phyloP scores from a whole-genome alignment of 2,888 invertebrate genomes.

The Eristalinus sepulchralis region DNA sequence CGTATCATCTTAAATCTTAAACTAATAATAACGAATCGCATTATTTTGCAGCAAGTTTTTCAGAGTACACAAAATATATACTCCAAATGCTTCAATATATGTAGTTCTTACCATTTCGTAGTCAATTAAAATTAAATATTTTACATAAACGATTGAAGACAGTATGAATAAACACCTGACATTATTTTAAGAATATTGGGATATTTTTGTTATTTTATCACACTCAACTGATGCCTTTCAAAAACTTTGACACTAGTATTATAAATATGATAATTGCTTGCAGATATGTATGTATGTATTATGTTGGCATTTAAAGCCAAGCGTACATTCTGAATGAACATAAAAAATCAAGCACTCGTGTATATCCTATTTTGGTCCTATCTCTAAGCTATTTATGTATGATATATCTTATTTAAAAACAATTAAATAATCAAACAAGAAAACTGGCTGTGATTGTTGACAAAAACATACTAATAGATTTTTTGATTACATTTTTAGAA shows the following conservation, averaged over 20 bases:
- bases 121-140: too few relatives aligned
- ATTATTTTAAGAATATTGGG: not conserved
- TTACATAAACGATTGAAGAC: not conserved
- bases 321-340: constrained; percentile 11
- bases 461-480: constrained; percentile 47
- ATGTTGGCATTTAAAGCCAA: constrained; percentile 13
- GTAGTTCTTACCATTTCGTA: too few relatives aligned
- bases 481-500: constrained; percentile 51
- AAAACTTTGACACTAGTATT: not conserved
- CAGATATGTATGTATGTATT: constrained; percentile 1
- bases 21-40: too few relatives aligned
- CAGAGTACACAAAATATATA: too few relatives aligned
- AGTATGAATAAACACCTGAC: not conserved
- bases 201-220: constrained; percentile 4
- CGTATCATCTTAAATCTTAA: too few relatives aligned
- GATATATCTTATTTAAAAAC: not conserved
- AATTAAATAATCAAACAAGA: constrained; percentile 27
- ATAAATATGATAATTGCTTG: constrained; percentile 3
- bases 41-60: too few relatives aligned
- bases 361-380: constrained; percentile 27
- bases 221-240: not conserved
- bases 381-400: constrained; percentile 39
- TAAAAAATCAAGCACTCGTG: constrained; percentile 26
- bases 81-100: too few relatives aligned
- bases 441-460: constrained; percentile 65